phyloP scores from a whole-genome alignment of 2,888 invertebrate genomes.

The Temnothorax rugatulus region DNA sequence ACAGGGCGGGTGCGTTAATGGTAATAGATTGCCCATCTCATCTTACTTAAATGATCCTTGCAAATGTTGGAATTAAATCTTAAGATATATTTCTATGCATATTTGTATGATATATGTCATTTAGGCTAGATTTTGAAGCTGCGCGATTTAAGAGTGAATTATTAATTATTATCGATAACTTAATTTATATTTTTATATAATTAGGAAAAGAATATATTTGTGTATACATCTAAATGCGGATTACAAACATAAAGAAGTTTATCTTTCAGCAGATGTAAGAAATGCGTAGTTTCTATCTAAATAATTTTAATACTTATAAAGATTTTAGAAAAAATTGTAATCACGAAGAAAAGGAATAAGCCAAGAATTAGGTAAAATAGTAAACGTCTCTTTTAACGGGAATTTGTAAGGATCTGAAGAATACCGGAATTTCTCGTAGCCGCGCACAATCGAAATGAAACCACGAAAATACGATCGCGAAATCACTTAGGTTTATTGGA shows the following conservation, averaged over 20 bases:
- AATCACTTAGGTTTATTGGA: conserved; percentile 82
- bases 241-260: background rate
- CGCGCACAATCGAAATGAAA: conserved; percentile 77
- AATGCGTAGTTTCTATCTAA: background rate
- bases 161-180: background rate
- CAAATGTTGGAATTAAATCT: background rate
- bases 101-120: background rate
- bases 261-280: background rate
- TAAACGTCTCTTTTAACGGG: conserved; percentile 30
- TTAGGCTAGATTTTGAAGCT: background rate
- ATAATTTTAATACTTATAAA: background rate
- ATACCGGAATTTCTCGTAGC: conserved; percentile 19
- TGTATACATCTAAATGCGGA: background rate
- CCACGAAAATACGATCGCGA: conserved; percentile 80
- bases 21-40: conserved; percentile 32
- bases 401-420: background rate
- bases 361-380: conserved; percentile 32
- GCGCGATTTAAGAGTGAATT: background rate
- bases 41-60: conserved; percentile 25
- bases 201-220: background rate
- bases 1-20: conserved; percentile 40
- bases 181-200: background rate
- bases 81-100: background rate
- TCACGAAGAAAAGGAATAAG: background rate
- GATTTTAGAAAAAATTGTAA: background rate